Evolutionary conservation across 2,888 invertebrate genomes (phyloP).

Genomic region (Eilema sororculum): DNA sequence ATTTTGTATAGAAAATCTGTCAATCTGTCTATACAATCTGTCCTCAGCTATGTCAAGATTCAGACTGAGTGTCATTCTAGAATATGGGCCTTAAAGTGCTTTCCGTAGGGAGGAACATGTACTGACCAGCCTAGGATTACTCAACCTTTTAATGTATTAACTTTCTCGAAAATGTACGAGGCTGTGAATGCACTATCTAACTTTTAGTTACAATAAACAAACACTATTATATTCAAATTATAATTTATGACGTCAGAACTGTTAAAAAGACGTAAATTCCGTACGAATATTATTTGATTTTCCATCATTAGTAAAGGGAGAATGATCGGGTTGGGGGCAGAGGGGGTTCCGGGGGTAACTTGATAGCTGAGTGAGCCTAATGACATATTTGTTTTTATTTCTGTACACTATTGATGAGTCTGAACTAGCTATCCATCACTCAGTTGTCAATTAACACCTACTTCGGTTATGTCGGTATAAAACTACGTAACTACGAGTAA

Average conservation of each 20-base stretch:
- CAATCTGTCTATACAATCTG: too few relatives aligned
- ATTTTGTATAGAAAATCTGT: too few relatives aligned
- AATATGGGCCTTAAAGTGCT: too few relatives aligned
- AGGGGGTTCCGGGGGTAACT: not conserved
- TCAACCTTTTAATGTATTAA: too few relatives aligned
- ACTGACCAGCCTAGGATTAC: too few relatives aligned
- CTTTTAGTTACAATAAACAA: not conserved
- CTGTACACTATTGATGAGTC: constrained; percentile 19
- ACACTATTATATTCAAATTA: not conserved
- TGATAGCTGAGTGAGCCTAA: constrained; percentile 12
- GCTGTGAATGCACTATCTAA: not conserved
- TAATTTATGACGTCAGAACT: not conserved
- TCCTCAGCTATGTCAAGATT: too few relatives aligned
- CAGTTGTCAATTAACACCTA: not conserved
- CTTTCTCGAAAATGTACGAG: too few relatives aligned
- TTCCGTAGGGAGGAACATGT: too few relatives aligned
- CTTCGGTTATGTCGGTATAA: not conserved
- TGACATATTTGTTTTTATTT: constrained; percentile 16
- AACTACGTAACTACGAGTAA: not conserved
- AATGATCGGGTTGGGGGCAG: not conserved
- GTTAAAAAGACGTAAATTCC: not conserved
- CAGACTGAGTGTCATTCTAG: too few relatives aligned
- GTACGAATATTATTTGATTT: constrained; percentile 27
- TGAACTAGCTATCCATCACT: constrained; percentile 9
- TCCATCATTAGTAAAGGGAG: constrained; percentile 11